Evolutionary conservation across 1,140 invertebrate genomes (phyloP), one percentile per base, ranked within the genome.

Genomic region (Apocrypta bakeri): DNA sequence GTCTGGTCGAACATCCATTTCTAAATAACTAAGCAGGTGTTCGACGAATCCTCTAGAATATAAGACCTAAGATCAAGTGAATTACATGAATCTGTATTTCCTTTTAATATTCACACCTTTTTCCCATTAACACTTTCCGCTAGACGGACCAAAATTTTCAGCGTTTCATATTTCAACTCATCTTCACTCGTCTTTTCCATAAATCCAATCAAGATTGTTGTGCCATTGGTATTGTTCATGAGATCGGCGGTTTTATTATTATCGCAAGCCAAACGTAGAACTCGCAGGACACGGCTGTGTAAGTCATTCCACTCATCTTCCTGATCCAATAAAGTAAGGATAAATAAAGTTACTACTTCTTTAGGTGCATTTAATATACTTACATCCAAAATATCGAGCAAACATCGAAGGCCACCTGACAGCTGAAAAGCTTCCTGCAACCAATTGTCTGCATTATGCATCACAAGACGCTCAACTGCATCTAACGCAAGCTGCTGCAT

Each of bases 361-460:
- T 66, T 25, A 12, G 11, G n/a, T 21, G 8, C 9, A 12, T 33
- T 69, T 69, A 75, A 63, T 73, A 40, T 61, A 74, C 81, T 88
- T 87, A 92, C 91, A 40, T 90, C 87, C 25, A 92, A 75, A 40
- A 91, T 84, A 71, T 88, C 82, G 21, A 91, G 71, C 2, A 92
- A 73, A 63, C 71, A 40, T 25, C 83, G 33, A 21, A 91, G 69
- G 61, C 90, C 89, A 25, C 84, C 85, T 17, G 88, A 86, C 63
- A 82, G 48, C 8, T 88, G 84, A 64, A 92, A 91, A 14, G 81
- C 83, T 56, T 88, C 79, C 9, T 92, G 90, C 79, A 91, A 31
- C 11, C 48, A 11, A 6, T 88, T 82, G 76, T 90, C 85, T 29
- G 84, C 85, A n/a, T 84, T 87, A 64, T 87, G 88, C n/a, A 80